Base-by-base conservation (phyloP, 2,113 vertebrate genomes). In the Notarius lentiginosus region DNA sequence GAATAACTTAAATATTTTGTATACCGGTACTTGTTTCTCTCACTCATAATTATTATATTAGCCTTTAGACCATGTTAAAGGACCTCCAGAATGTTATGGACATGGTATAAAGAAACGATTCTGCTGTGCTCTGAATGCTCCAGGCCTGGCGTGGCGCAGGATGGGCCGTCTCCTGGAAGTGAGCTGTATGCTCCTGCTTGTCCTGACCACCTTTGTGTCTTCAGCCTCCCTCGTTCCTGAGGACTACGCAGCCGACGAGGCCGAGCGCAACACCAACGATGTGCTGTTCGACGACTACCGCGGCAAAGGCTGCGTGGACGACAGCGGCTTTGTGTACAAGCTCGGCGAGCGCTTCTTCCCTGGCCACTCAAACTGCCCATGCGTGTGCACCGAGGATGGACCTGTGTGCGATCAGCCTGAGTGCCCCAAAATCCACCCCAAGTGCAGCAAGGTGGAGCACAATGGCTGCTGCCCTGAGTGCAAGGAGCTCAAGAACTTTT, bases 401-500 rank as follows among this genome's bases (percentile, higher is more conserved):
- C 98, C 98, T 27, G 97, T 99, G 93, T 99, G 98, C 1, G 98
- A 99, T 92, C 98, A 99, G 89, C 98, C 98, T 14, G 97, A 99
- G 93, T 99, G 98, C 91, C 98, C 98, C 76, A 97, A 97, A 95
- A 97, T 99, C 91, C 98, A 99, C 94, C 98, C 98, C 65, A 99
- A 99, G 94, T 99, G 98, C 95, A 98, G 97, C 91, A 99, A 99
- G 94, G 98, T 99, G 94, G 97, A 99, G 92, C 97, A 99, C 93
- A 99, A 99, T 89, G 98, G 98, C 91, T 99, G 98, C 93, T 99
- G 98, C 91, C 97, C 98, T 4, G 98, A 99, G 91, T 99, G 98
- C 95, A 99, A 99, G 93, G 98, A 99, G 95, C 97, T 99, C 91
- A 99, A 96, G 94, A 99, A 99, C 96, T 99, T 98, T 95, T 99